A percentile compares a stretch with the other conserved stretches of the same genome.
phyloP scores from a whole-genome alignment of 2,113 vertebrate genomes.

The Coreoperca whiteheadi region DNA sequence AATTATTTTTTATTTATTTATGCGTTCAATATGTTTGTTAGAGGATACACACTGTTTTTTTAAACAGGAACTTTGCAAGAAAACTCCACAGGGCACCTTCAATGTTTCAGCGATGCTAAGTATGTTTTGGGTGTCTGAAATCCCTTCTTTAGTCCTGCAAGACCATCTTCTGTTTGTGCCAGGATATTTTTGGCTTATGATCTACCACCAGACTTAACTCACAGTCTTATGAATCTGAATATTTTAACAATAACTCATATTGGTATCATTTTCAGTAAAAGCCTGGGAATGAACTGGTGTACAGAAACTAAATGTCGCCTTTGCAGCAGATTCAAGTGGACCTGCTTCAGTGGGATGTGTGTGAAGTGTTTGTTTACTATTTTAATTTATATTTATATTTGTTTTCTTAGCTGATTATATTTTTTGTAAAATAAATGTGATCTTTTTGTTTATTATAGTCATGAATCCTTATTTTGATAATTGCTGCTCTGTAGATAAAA shows the following conservation, averaged over 20 bases:
- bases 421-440: conserved; percentile 74
- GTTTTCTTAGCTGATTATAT: conserved; percentile 61
- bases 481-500: too few relatives aligned
- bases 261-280: conserved; percentile 14
- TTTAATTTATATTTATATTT: conserved; percentile 73
- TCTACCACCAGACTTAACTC: neutral
- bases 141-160: neutral
- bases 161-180: neutral
- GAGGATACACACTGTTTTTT: neutral
- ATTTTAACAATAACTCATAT: neutral
- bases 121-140: neutral
- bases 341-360: neutral
- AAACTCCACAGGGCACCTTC: neutral
- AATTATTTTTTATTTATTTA: neutral
- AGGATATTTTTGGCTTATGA: neutral
- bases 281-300: neutral
- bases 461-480: neutral
- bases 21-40: too few relatives aligned
- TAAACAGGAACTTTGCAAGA: neutral
- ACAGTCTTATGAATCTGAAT: neutral
- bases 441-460: neutral
- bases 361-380: conserved; percentile 4
- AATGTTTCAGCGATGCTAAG: neutral
- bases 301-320: neutral
- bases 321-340: neutral